A percentile compares a stretch with the other conserved stretches of the same genome.
Evolutionary conservation across 2,113 vertebrate species (phyloP).

Genomic region (Acanthisitta chloris): DNA sequence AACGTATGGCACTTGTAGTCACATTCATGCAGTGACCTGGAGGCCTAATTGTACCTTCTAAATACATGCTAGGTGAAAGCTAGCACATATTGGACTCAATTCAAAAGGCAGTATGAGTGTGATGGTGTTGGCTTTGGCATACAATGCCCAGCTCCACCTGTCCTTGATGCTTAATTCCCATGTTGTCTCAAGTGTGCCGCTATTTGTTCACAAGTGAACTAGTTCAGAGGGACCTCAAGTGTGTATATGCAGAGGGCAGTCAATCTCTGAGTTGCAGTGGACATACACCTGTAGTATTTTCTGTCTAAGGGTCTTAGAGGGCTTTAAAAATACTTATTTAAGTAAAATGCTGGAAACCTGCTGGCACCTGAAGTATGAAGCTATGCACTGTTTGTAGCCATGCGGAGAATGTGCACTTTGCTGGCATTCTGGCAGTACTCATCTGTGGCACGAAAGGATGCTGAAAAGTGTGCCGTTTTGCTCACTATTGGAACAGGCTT

Average conservation of each 20-base stretch:
- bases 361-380: neutral
- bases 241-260: neutral
- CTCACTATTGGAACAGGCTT: neutral
- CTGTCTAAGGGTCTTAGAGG: neutral
- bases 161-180: neutral
- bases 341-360: neutral
- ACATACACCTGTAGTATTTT: neutral
- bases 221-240: neutral
- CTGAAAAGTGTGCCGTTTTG: neutral
- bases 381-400: neutral
- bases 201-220: neutral
- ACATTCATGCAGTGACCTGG: neutral
- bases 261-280: neutral
- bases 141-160: neutral
- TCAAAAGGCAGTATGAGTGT: neutral
- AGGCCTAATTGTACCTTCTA: neutral
- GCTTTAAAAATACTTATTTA: neutral
- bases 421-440: neutral
- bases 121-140: neutral
- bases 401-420: neutral
- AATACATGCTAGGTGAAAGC: neutral
- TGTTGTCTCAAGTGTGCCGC: neutral
- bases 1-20: neutral
- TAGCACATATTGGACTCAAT: neutral
- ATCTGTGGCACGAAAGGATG: neutral